phyloP scores from a whole-genome alignment of 2,113 vertebrate species.

The Terrapene triunguis region DNA sequence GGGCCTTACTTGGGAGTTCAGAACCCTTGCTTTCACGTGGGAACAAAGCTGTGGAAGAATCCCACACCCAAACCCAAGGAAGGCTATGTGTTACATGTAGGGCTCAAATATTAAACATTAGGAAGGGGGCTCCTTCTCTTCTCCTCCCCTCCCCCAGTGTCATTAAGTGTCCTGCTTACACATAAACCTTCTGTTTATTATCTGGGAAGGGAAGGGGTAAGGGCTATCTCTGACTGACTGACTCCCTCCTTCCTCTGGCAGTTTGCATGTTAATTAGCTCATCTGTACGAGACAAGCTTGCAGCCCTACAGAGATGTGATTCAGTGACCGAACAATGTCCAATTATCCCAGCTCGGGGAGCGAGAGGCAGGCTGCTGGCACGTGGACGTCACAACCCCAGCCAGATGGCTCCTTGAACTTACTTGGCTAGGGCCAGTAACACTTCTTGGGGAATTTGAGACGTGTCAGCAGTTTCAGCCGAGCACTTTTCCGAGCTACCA shows the following conservation, averaged over 20 bases:
- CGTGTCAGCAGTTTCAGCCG: constrained; percentile 8
- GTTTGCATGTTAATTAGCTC: constrained; percentile 45
- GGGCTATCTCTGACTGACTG: background rate
- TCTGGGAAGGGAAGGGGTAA: background rate
- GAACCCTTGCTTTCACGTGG: background rate
- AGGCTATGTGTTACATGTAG: fast-evolving
- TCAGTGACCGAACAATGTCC: constrained; percentile 64
- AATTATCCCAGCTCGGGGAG: constrained; percentile 39
- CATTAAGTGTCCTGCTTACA: fast-evolving
- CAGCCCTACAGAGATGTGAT: constrained; percentile 46
- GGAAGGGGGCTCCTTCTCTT: background rate
- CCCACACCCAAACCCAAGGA: fast-evolving
- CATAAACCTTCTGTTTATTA: constrained; percentile 20
- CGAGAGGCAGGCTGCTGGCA: constrained; percentile 18
- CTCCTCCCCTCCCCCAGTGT: background rate
- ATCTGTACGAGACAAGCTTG: background rate
- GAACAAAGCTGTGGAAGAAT: background rate
- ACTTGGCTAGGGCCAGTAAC: background rate
- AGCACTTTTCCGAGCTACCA: background rate
- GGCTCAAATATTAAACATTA: background rate
- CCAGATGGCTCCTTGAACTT: constrained; percentile 24
- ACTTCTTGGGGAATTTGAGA: constrained; percentile 21
- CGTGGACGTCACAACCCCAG: background rate
- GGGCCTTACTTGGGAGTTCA: background rate
- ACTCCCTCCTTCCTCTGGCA: constrained; percentile 20